Conservation (phyloP, 2,888 invertebrate species). For the Lordiphosa andalusiaca region DNA sequence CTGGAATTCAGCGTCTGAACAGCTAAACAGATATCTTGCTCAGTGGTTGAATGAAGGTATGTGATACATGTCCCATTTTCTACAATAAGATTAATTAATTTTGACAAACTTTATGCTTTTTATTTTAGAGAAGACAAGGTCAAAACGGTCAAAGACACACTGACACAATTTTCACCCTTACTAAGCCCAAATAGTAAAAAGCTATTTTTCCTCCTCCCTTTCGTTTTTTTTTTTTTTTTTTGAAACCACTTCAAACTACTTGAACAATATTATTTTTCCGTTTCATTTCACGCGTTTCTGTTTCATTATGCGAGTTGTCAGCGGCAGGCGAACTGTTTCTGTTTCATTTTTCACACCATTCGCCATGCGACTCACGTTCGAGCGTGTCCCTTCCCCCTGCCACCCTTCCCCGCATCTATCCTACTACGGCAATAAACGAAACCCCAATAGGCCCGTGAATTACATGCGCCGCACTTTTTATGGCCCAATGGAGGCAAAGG, state of each 20-base stretch:
- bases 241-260: constrained; percentile 42
- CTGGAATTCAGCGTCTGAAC: too few relatives aligned
- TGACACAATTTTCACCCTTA: too few relatives aligned
- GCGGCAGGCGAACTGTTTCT: constrained; percentile 52
- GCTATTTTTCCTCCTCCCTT: background rate
- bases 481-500: constrained; percentile 46
- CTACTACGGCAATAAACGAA: constrained; percentile 23
- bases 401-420: background rate
- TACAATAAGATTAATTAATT: too few relatives aligned
- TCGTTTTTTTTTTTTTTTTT: background rate
- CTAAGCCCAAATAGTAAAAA: background rate
- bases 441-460: constrained; percentile 43
- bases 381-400: background rate
- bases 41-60: too few relatives aligned
- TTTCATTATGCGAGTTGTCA: constrained; percentile 67
- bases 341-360: constrained; percentile 64
- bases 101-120: too few relatives aligned
- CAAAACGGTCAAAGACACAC: too few relatives aligned
- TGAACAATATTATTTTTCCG: constrained; percentile 66
- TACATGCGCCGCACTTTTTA: constrained; percentile 55
- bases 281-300: constrained; percentile 63
- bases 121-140: too few relatives aligned
- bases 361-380: constrained; percentile 48
- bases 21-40: too few relatives aligned
- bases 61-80: too few relatives aligned